Conservation (phyloP, 2,797 vertebrate species). For the Otus scops region DNA sequence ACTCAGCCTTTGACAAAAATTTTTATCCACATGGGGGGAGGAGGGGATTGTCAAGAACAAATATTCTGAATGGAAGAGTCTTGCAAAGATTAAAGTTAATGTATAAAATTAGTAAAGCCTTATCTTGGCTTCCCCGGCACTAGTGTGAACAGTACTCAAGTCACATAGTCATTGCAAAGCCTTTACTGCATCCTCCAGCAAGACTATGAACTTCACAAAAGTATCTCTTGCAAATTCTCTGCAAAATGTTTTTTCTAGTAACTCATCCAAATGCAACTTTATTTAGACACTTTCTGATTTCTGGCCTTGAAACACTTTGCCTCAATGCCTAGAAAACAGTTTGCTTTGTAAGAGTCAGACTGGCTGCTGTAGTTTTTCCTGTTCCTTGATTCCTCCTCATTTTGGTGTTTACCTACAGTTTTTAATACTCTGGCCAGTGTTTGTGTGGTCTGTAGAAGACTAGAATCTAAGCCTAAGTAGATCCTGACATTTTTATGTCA, state of each 20-base stretch:
- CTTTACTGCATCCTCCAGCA: neutral
- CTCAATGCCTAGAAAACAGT: neutral
- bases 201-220: neutral
- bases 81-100: neutral
- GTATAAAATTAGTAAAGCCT: neutral
- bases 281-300: neutral
- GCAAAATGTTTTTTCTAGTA: neutral
- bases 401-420: neutral
- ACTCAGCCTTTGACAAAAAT: neutral
- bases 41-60: neutral
- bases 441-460: neutral
- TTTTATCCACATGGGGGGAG: accelerated
- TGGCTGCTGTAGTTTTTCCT: neutral
- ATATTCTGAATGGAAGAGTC: neutral
- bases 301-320: neutral
- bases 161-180: neutral
- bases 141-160: neutral
- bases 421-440: neutral
- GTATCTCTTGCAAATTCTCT: neutral
- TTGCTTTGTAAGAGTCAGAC: neutral
- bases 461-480: neutral
- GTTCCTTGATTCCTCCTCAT: neutral
- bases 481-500: neutral
- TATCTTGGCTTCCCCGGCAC: neutral
- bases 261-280: neutral